Evolutionary conservation across 2,888 invertebrate genomes (phyloP).

Genomic region (Coleophora flavipennella): DNA sequence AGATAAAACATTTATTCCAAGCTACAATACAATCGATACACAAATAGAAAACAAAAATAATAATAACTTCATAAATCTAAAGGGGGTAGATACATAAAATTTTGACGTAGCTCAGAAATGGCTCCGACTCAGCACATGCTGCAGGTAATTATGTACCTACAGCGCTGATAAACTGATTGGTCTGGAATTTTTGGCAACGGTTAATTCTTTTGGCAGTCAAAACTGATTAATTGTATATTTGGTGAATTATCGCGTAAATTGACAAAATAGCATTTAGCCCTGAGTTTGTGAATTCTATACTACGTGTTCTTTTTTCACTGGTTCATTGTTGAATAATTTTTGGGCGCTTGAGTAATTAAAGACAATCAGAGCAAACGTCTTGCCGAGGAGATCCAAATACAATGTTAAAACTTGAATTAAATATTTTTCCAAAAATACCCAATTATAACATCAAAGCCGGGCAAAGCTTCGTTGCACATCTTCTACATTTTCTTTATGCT

Average conservation of each 20-base stretch:
- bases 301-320: not conserved
- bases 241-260: slow-evolving; percentile 7
- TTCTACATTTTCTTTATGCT: slow-evolving; percentile 7
- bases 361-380: slow-evolving; percentile 16
- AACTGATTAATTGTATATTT: slow-evolving; percentile 10
- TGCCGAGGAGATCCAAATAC: slow-evolving; percentile 14
- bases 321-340: slow-evolving; percentile 4
- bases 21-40: too few relatives aligned
- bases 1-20: too few relatives aligned
- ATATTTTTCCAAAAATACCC: slow-evolving; percentile 16
- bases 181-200: slow-evolving; percentile 24
- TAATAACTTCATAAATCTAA: too few relatives aligned
- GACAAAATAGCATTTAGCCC: slow-evolving; percentile 14
- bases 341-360: slow-evolving; percentile 12
- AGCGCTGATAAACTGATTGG: slow-evolving; percentile 28
- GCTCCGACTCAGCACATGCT: too few relatives aligned
- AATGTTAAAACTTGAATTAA: slow-evolving; percentile 16
- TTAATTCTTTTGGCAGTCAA: slow-evolving; percentile 17
- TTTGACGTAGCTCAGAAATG: too few relatives aligned
- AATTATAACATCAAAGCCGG: slow-evolving; percentile 11
- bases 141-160: too few relatives aligned
- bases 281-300: slow-evolving; percentile 10
- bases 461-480: slow-evolving; percentile 7
- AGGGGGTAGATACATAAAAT: too few relatives aligned
- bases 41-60: too few relatives aligned